Evolutionary conservation across 2,797 vertebrate species (phyloP).

Genomic region (Pangasius djambal): DNA sequence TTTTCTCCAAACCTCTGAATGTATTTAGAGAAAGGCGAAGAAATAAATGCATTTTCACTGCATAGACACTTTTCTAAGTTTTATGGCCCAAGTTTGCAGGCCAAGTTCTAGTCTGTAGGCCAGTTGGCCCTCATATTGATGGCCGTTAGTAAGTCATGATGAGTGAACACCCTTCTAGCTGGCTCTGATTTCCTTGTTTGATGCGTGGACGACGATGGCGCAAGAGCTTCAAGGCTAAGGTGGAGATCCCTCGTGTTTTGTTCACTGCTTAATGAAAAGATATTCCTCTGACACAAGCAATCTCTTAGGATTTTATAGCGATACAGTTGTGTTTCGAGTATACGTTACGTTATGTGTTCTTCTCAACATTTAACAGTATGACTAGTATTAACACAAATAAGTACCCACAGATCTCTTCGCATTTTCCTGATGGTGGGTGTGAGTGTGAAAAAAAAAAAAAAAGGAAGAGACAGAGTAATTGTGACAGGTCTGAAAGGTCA

Average conservation of each 20-base stretch:
- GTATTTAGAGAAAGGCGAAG: neutral
- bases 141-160: constrained; percentile 1
- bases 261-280: neutral
- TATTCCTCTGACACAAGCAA: too few relatives aligned
- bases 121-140: constrained; percentile 8
- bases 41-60: neutral
- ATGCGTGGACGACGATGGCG: neutral
- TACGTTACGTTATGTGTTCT: neutral
- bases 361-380: neutral
- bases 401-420: neutral
- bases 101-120: neutral
- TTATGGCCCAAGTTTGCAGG: constrained; percentile 16
- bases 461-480: neutral
- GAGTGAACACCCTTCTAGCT: neutral
- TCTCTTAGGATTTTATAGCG: neutral
- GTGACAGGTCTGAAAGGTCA: neutral
- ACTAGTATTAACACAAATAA: neutral
- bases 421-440: neutral
- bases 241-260: neutral
- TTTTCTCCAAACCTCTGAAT: constrained; percentile 9
- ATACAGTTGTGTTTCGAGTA: neutral
- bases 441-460: neutral
- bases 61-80: constrained; percentile 23
- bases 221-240: neutral
- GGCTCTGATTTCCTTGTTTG: neutral